These are phyloP conservation scores for Crotophaga sulcirostris DNA, from an alignment of 2,113 vertebrate species.

Conservation along the genomic window DNA sequence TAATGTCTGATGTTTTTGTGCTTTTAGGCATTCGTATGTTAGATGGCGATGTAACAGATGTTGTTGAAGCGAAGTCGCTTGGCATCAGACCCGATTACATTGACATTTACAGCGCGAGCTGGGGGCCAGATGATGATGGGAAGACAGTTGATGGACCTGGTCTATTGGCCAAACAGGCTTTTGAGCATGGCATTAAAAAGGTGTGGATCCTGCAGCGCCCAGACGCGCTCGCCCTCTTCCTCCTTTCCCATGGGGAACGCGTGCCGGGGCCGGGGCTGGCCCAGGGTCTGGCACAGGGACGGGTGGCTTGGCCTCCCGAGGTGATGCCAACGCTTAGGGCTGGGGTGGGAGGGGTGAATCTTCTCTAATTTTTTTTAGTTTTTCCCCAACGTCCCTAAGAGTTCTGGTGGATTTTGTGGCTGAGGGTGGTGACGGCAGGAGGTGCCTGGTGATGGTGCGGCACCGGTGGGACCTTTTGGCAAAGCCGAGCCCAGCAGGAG, in stretches of 20 bases:
- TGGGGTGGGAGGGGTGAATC: not conserved
- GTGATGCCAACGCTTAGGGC: not conserved
- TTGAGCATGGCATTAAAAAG: conserved; percentile 92
- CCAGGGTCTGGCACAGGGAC: not conserved
- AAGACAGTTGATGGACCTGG: conserved; percentile 94
- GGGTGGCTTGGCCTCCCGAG: not conserved
- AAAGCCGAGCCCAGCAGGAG: not conserved
- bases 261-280: not conserved
- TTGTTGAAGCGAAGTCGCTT: conserved; percentile 92
- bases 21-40: conserved; percentile 92
- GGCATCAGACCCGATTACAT: conserved; percentile 92
- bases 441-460: not conserved
- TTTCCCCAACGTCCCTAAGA: not conserved
- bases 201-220: conserved; percentile 69
- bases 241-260: not conserved
- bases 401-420: not conserved
- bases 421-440: not conserved
- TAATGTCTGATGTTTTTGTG: conserved; percentile 43
- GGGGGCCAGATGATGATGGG: conserved; percentile 95
- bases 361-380: not conserved
- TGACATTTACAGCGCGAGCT: conserved; percentile 95
- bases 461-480: not conserved
- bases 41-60: conserved; percentile 93
- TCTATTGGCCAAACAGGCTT: conserved; percentile 86
- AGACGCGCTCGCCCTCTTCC: not conserved